These are phyloP conservation scores for Apamea monoglypha DNA, from an alignment of 2,888 invertebrate species.

Conservation along the genomic window DNA sequence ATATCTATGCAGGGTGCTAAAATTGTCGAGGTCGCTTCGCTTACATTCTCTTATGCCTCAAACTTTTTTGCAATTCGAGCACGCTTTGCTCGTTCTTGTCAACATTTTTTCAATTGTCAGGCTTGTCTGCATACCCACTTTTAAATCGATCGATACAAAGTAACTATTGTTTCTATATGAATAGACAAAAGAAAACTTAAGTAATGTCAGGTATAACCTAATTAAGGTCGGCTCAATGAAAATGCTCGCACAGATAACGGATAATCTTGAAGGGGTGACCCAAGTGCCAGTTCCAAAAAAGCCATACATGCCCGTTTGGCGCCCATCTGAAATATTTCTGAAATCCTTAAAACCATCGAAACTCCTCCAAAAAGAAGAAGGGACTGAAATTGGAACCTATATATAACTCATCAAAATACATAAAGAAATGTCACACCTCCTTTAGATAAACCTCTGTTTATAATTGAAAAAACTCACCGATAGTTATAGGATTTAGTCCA, in stretches of 20 bases:
- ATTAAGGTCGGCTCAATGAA: too few relatives aligned
- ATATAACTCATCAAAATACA: background rate
- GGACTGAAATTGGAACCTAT: background rate
- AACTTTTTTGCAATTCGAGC: too few relatives aligned
- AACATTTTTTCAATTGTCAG: too few relatives aligned
- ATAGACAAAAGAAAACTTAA: too few relatives aligned
- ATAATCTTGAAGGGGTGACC: background rate
- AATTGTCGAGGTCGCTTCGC: too few relatives aligned
- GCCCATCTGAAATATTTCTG: background rate
- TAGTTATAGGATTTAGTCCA: constrained; percentile 95
- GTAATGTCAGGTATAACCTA: too few relatives aligned
- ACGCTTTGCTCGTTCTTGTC: too few relatives aligned
- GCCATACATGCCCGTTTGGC: background rate
- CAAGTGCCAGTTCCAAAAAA: background rate
- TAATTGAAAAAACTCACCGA: constrained; percentile 84
- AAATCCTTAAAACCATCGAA: background rate
- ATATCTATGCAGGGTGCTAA: too few relatives aligned
- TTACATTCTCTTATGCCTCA: too few relatives aligned
- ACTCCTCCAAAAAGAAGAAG: background rate
- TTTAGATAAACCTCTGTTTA: background rate
- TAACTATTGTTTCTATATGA: too few relatives aligned
- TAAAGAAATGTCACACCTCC: background rate
- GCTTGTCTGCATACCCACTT: too few relatives aligned
- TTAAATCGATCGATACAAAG: too few relatives aligned
- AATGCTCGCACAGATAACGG: background rate